Percentiles rank a stretch among this genome's conserved stretches.
These are phyloP conservation scores for Salvelinus alpinus DNA, from an alignment of 2,113 vertebrate genomes.

Conservation along the genomic window DNA sequence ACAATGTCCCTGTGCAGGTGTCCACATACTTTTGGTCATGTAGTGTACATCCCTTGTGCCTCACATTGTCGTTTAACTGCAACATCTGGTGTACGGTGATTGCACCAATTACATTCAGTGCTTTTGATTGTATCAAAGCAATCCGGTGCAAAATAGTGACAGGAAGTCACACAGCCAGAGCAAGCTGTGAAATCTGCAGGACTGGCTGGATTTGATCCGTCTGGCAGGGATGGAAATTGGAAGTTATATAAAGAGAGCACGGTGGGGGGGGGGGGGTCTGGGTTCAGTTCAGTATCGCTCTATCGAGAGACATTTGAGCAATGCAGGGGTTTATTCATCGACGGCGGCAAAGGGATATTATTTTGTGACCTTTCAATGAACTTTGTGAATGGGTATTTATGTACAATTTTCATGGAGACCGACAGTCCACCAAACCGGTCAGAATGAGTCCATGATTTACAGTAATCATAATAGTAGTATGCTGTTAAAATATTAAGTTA, in stretches of 20 bases:
- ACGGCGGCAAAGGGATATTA: no score
- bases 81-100: slow-evolving; percentile 37
- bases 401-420: no score
- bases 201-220: slow-evolving; percentile 58
- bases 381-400: no score
- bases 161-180: slow-evolving; percentile 60
- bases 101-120: slow-evolving; percentile 43
- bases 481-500: no score
- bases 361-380: no score
- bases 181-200: slow-evolving; percentile 61
- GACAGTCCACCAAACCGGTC: no score
- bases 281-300: slow-evolving; percentile 30
- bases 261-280: slow-evolving; percentile 40
- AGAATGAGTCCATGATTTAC: no score
- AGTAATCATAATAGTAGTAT: no score
- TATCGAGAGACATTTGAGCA: slow-evolving; percentile 31
- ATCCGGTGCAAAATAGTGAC: slow-evolving; percentile 30
- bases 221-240: slow-evolving; percentile 68
- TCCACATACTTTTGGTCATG: no score
- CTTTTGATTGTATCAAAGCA: slow-evolving; percentile 52
- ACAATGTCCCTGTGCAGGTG: no score
- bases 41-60: neutral
- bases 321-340: neutral
- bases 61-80: slow-evolving; percentile 21
- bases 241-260: slow-evolving; percentile 59